Conservation (phyloP, 2,888 invertebrate species). For the Drosophila anomalipes region DNA sequence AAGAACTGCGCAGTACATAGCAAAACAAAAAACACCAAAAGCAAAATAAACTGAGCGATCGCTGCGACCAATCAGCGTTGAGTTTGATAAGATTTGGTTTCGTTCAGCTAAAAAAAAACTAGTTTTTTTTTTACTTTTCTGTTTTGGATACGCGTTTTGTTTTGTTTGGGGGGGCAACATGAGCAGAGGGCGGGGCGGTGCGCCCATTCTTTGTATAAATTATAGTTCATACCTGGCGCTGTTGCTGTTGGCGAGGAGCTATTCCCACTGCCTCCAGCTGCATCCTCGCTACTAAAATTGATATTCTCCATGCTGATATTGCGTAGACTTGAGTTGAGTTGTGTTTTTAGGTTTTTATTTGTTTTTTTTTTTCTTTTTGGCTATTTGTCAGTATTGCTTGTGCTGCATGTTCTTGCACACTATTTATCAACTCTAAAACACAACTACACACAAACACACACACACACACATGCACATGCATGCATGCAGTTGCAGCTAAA, state of each 20-base stretch:
- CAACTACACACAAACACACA: neutral
- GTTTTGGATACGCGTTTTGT: slow-evolving; percentile 30
- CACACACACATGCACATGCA: neutral
- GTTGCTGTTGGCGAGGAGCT: slow-evolving; percentile 11
- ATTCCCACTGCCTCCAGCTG: slow-evolving; percentile 20
- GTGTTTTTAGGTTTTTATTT: neutral
- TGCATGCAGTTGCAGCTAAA: slow-evolving; percentile 14
- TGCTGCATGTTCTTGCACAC: slow-evolving; percentile 27
- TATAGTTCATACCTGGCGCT: slow-evolving; percentile 31
- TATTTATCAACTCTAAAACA: slow-evolving; percentile 8
- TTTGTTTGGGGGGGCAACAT: neutral
- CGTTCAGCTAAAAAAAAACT: neutral
- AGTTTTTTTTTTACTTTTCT: slow-evolving; percentile 27
- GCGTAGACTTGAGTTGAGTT: slow-evolving; percentile 11
- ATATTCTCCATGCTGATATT: slow-evolving; percentile 49
- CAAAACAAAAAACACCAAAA: slow-evolving; percentile 29
- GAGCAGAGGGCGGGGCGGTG: neutral
- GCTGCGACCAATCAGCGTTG: slow-evolving; percentile 65
- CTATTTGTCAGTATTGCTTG: slow-evolving; percentile 14
- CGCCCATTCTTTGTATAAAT: neutral
- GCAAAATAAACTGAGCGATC: slow-evolving; percentile 48
- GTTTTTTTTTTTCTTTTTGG: neutral
- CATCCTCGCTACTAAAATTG: slow-evolving; percentile 21
- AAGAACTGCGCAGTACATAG: slow-evolving; percentile 75
- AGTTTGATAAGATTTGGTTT: slow-evolving; percentile 73